phyloP scores from a whole-genome alignment of 1,140 invertebrate genomes.

The Musca domestica region DNA sequence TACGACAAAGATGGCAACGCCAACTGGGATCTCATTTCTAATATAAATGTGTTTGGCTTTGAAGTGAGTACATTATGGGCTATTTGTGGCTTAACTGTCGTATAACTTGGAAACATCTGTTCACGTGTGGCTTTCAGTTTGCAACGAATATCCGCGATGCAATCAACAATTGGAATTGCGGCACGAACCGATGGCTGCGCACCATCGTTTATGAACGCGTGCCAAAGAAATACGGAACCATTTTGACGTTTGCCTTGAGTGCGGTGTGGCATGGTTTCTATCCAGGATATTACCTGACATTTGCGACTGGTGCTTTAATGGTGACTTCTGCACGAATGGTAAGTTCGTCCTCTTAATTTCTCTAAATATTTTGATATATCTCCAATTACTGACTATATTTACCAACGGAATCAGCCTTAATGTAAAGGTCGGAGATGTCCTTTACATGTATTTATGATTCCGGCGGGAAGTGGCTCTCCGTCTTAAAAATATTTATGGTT shows the following conservation, averaged over 20 bases:
- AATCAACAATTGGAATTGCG: constrained; percentile 89
- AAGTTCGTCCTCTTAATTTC: constrained; percentile 39
- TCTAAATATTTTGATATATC: not conserved
- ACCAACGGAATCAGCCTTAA: no score
- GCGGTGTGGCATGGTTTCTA: constrained; percentile 98
- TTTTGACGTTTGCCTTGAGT: constrained; percentile 82
- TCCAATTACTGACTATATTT: no score
- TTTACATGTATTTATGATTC: no score
- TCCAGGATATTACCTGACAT: constrained; percentile 96
- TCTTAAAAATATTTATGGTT: no score
- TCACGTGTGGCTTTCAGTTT: constrained; percentile 57
- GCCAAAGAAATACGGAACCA: constrained; percentile 60
- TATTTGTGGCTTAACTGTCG: not conserved
- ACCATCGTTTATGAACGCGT: constrained; percentile 82
- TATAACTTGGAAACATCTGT: not conserved
- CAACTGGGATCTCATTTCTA: constrained; percentile 87
- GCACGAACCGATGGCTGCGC: constrained; percentile 87
- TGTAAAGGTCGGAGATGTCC: no score
- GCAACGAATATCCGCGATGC: constrained; percentile 75
- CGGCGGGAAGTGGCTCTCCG: no score
- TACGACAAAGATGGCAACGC: constrained; percentile 69
- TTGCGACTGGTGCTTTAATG: constrained; percentile 82
- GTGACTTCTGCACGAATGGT: constrained; percentile 80
- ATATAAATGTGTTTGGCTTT: constrained; percentile 84
- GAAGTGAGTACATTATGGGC: constrained; percentile 69